phyloP scores from a whole-genome alignment of 2,113 vertebrate species.

The Cyphomyrus discorhynchus region DNA sequence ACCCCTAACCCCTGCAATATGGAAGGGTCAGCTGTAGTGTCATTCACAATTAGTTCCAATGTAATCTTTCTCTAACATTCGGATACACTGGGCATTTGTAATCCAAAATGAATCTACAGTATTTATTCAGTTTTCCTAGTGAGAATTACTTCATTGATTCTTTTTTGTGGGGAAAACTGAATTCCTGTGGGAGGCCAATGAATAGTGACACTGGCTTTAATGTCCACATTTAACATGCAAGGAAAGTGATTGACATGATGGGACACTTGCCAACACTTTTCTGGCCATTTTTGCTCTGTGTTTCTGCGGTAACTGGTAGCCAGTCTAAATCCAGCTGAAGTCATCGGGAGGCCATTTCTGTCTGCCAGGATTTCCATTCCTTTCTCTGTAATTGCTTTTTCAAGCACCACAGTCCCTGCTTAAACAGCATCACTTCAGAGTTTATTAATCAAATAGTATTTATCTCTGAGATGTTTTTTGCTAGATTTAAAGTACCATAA shows the following conservation, averaged over 20 bases:
- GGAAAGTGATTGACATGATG: neutral
- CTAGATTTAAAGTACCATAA: neutral
- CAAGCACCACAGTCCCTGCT: neutral
- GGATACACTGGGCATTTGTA: neutral
- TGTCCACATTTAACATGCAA: neutral
- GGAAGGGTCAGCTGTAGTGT: neutral
- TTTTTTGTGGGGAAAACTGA: neutral
- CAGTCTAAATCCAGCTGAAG: neutral
- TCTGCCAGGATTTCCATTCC: neutral
- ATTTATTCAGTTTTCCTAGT: neutral
- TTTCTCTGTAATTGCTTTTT: neutral
- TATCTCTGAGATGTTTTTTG: slow-evolving; percentile 20
- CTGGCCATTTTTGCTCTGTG: neutral
- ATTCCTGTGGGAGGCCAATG: neutral
- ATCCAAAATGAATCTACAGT: neutral
- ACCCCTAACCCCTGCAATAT: neutral
- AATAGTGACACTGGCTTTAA: neutral
- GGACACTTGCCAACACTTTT: neutral
- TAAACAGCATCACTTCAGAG: neutral
- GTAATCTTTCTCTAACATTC: neutral
- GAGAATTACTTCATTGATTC: neutral
- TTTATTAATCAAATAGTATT: slow-evolving; percentile 23
- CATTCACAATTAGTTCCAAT: neutral
- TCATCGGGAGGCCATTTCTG: neutral
- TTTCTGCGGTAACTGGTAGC: neutral